These are phyloP conservation scores for Mesocricetus auratus DNA, from an alignment of 2,113 vertebrate genomes.

Conservation along the genomic window DNA sequence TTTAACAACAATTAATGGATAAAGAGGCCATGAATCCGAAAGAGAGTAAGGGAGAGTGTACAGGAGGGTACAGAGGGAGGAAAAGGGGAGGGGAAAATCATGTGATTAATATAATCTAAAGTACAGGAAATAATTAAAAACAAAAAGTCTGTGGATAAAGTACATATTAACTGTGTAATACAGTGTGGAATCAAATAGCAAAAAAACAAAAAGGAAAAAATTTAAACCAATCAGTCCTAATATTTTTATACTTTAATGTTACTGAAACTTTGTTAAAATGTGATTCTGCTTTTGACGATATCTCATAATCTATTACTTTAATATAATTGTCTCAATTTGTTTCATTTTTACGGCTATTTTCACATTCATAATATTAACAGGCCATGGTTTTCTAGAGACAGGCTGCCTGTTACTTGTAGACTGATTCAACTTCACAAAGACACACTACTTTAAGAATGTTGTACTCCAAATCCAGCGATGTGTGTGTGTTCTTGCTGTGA, in stretches of 20 bases:
- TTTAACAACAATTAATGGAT: background rate
- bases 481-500: background rate
- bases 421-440: background rate
- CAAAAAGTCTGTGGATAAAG: background rate
- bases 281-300: background rate
- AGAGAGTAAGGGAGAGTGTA: background rate
- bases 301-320: background rate
- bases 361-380: background rate
- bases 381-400: background rate
- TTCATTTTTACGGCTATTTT: slow-evolving; percentile 1
- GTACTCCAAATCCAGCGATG: background rate
- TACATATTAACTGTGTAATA: background rate
- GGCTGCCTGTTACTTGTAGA: background rate
- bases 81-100: background rate
- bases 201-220: slow-evolving; percentile 17
- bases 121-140: background rate
- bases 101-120: background rate
- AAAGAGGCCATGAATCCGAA: background rate
- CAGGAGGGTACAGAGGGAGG: too few relatives aligned
- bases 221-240: background rate
- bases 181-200: background rate
- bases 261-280: background rate
- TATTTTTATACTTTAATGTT: slow-evolving; percentile 3
- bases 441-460: background rate
- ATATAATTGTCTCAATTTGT: background rate